A percentile compares a stretch with the other conserved stretches of the same genome.
Conservation (phyloP, 2,113 vertebrate genomes). For the Ascaphus truei region DNA sequence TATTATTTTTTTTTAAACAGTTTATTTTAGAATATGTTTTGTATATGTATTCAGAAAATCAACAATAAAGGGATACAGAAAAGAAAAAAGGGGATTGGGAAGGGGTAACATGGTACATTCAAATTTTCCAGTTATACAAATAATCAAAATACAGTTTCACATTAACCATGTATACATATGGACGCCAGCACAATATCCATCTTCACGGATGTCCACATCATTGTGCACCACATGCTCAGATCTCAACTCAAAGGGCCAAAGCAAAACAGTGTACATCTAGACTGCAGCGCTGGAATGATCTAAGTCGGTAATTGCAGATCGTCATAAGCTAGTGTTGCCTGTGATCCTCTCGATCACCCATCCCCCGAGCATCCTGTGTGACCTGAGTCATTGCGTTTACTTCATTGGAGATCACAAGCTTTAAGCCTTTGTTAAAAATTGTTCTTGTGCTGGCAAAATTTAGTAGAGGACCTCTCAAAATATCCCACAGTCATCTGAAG, state of each 20-base stretch:
- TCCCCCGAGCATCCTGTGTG: conserved; percentile 91
- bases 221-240: conserved; percentile 78
- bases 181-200: too few species aligned
- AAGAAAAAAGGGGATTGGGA: too few species aligned
- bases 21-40: too few species aligned
- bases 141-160: too few species aligned
- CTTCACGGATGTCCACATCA: conserved; percentile 81
- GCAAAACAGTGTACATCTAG: conserved; percentile 91
- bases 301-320: conserved; percentile 95
- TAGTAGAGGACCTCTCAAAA: conserved; percentile 87
- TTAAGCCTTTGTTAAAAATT: conserved; percentile 97
- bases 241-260: conserved; percentile 85
- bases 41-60: too few species aligned
- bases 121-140: too few species aligned
- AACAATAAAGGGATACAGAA: too few species aligned
- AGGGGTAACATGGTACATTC: too few species aligned
- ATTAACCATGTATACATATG: too few species aligned
- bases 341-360: conserved; percentile 98
- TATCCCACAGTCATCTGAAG: conserved; percentile 93
- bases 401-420: conserved; percentile 95
- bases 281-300: conserved; percentile 95
- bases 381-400: conserved; percentile 97
- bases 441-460: conserved; percentile 95
- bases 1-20: too few species aligned
- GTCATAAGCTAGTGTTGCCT: conserved; percentile 92